Percentiles rank a stretch among this genome's conserved stretches.
These are phyloP conservation scores for Scaptomyza reducta DNA, from an alignment of 2,888 invertebrate species.

Conservation along the genomic window DNA sequence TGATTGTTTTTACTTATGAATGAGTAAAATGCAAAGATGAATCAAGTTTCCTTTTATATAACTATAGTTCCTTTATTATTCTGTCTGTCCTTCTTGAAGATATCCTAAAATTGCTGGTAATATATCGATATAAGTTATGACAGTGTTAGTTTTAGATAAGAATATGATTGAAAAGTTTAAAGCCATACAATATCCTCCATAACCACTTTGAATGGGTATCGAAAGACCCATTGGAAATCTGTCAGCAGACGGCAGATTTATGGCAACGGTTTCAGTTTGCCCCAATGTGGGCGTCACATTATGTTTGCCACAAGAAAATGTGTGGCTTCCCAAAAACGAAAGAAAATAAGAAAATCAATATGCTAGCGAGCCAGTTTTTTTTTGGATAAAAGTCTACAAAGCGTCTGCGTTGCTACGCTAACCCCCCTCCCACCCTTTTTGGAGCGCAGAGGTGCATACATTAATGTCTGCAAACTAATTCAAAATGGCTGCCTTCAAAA, in stretches of 20 bases:
- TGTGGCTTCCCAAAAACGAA: constrained; percentile 26
- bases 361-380: constrained; percentile 9
- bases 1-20: not conserved
- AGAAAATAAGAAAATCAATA: constrained; percentile 63
- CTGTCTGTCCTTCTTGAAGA: no score
- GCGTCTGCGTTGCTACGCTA: constrained; percentile 43
- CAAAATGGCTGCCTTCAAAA: constrained; percentile 72
- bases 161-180: not conserved
- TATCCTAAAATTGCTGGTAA: no score
- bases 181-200: not conserved
- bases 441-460: constrained; percentile 22
- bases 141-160: not conserved
- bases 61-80: no score
- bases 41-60: not conserved
- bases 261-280: constrained; percentile 46
- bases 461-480: constrained; percentile 62
- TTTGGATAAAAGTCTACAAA: constrained; percentile 68
- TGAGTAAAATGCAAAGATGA: not conserved
- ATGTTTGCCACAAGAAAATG: constrained; percentile 11
- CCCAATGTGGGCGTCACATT: constrained; percentile 61
- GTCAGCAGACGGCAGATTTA: constrained; percentile 58
- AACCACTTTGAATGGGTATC: not conserved
- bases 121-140: not conserved
- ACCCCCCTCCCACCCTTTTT: not conserved
- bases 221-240: constrained; percentile 43